Conservation (phyloP, 2,797 vertebrate species). For the Myotis pilosus region DNA sequence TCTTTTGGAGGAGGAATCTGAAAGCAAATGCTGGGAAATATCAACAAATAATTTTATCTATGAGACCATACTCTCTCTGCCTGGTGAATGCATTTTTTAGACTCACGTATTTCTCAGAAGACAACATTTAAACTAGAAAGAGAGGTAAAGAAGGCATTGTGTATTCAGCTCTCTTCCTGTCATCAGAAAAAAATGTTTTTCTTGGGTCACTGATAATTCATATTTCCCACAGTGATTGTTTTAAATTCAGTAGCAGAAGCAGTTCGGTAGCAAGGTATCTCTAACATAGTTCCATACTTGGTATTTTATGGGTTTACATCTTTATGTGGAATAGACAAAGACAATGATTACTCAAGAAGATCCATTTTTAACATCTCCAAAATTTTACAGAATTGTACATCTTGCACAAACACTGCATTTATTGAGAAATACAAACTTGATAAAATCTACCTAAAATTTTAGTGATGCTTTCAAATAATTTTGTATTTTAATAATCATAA, state of each 20-base stretch:
- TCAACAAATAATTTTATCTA: neutral
- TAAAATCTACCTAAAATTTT: neutral
- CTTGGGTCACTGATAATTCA: neutral
- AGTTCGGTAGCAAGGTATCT: neutral
- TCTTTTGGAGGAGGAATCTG: neutral
- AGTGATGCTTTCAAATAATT: neutral
- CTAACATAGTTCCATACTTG: neutral
- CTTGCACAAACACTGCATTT: neutral
- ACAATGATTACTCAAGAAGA: neutral
- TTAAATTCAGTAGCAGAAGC: neutral
- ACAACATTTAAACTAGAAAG: neutral
- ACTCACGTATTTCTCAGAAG: neutral
- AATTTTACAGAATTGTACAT: neutral
- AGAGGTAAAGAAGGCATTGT: neutral
- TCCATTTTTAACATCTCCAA: neutral
- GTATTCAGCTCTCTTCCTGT: neutral
- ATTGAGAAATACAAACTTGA: neutral
- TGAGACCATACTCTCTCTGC: neutral
- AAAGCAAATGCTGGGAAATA: constrained; percentile 47
- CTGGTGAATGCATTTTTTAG: neutral
- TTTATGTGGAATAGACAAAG: neutral
- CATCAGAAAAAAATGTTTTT: neutral
- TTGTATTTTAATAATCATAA: neutral
- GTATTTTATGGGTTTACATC: neutral
- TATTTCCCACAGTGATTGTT: neutral